Evolutionary conservation across 2,113 vertebrate species (phyloP).

Genomic region (Carettochelys insculpta): DNA sequence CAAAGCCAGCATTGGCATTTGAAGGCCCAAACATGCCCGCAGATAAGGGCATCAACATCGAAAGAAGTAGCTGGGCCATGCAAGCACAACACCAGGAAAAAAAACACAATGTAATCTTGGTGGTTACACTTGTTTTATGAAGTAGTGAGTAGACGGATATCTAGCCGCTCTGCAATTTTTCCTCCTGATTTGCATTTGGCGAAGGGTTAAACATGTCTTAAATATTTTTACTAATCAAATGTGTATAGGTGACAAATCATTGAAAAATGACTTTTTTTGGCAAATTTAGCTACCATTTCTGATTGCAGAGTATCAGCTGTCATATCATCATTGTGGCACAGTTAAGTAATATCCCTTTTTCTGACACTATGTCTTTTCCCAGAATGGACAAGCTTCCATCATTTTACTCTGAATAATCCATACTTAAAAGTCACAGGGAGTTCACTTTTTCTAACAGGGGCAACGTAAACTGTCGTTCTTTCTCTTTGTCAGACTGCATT

Average conservation of each 20-base stretch:
- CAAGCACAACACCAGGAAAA: too few species aligned
- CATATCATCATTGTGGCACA: background rate
- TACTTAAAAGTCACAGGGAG: background rate
- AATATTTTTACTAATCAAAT: background rate
- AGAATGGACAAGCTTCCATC: background rate
- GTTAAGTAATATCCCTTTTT: too few species aligned
- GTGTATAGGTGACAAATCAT: background rate
- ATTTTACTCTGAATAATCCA: background rate
- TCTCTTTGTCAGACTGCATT: background rate
- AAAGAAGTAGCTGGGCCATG: too few species aligned
- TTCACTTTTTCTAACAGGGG: background rate
- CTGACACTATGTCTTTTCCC: background rate
- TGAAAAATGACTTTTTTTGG: background rate
- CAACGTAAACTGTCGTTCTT: accelerated
- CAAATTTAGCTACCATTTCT: background rate
- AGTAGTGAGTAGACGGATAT: background rate
- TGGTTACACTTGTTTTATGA: background rate
- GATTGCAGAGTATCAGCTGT: background rate
- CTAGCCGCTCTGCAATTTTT: background rate
- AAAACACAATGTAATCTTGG: background rate
- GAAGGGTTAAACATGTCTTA: too few species aligned
- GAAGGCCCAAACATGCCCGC: too few species aligned
- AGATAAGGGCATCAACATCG: too few species aligned
- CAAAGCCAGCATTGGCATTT: too few species aligned
- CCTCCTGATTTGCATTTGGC: too few species aligned